Percentiles rank a stretch among this genome's conserved stretches.
phyloP scores from a whole-genome alignment of 2,888 invertebrate genomes.

The Chalcosyrphus nemorum region DNA sequence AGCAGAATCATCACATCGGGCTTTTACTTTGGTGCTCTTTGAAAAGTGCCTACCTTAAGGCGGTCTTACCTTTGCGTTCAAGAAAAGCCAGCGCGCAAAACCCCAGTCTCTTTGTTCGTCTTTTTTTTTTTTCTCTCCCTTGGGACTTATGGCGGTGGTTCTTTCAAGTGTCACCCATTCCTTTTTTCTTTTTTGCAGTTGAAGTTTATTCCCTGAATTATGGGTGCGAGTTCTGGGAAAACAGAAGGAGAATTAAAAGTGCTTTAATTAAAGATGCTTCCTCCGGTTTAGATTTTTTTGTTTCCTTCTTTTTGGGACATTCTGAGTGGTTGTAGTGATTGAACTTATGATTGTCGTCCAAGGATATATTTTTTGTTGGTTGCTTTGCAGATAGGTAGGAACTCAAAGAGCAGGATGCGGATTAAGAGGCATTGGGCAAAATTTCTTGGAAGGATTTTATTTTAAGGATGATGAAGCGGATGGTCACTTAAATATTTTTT shows the following conservation, averaged over 20 bases:
- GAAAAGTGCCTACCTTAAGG: constrained; percentile 19
- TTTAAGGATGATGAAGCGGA: constrained; percentile 21
- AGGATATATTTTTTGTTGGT: constrained; percentile 16
- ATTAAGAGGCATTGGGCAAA: not conserved
- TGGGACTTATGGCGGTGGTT: constrained; percentile 3
- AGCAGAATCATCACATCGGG: not conserved
- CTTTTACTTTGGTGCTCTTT: constrained; percentile 36
- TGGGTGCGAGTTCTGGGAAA: constrained; percentile 24
- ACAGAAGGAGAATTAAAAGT: constrained; percentile 17
- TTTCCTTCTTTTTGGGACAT: constrained; percentile 26
- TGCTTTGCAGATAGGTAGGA: not conserved
- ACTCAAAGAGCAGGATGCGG: not conserved
- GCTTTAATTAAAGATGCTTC: constrained; percentile 54
- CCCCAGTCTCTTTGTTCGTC: constrained; percentile 10
- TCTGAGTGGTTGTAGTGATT: constrained; percentile 51
- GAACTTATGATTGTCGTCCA: constrained; percentile 51
- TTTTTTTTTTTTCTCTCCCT: not conserved
- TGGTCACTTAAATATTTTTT: constrained; percentile 18
- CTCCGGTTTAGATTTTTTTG: too few species aligned
- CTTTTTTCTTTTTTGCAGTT: not conserved
- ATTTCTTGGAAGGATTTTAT: constrained; percentile 16
- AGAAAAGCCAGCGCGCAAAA: constrained; percentile 22
- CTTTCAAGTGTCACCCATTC: constrained; percentile 44
- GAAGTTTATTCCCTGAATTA: constrained; percentile 37
- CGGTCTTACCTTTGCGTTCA: constrained; percentile 42